A percentile compares a stretch with the other conserved stretches of the same genome.
These are phyloP conservation scores for Macaca nemestrina DNA, from an alignment of 2,113 vertebrate species.

Conservation along the genomic window DNA sequence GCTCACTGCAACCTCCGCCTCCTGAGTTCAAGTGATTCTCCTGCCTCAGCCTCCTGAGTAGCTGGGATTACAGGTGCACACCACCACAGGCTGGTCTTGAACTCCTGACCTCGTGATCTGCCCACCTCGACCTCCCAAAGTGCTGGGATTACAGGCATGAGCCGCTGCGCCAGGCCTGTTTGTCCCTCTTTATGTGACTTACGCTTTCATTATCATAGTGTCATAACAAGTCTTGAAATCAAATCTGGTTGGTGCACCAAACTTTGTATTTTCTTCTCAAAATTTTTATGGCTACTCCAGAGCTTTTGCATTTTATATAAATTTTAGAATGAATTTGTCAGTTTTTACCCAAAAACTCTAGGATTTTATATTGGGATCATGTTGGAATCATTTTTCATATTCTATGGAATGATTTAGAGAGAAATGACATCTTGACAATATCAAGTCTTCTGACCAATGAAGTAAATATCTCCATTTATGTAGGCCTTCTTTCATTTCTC, in stretches of 20 bases:
- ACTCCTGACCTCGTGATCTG: no score
- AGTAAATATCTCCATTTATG: neutral
- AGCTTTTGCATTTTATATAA: neutral
- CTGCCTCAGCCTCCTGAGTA: no score
- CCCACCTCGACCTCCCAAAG: no score
- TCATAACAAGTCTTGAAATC: neutral
- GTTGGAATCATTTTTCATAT: neutral
- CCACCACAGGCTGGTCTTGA: no score
- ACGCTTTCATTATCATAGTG: neutral
- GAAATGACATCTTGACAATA: neutral
- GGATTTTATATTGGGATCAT: neutral
- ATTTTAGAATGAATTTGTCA: constrained; percentile 17
- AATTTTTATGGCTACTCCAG: neutral
- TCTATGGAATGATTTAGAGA: neutral
- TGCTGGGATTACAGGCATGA: no score
- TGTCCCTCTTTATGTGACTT: neutral
- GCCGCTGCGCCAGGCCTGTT: rapidly evolving
- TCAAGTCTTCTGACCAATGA: neutral
- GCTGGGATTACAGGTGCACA: no score
- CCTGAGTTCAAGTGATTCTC: no score
- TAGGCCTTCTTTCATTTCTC: neutral
- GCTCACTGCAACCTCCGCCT: no score
- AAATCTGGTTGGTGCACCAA: neutral
- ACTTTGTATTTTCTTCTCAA: neutral
- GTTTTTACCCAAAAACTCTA: neutral